phyloP scores from a whole-genome alignment of 2,113 vertebrate genomes.

The Thymallus thymallus region DNA sequence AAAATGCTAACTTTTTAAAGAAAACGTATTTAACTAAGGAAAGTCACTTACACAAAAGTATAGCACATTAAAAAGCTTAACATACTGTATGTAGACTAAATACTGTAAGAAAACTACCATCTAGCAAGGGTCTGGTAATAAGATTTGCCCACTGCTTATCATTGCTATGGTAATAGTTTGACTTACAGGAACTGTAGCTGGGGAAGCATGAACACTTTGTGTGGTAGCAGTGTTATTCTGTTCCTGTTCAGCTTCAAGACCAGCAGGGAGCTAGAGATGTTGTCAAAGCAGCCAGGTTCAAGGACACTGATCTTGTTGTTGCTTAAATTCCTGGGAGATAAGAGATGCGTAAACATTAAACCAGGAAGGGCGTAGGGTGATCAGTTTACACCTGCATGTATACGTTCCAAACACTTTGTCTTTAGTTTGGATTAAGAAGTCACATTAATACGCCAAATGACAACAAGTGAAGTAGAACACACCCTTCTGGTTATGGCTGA shows the following conservation, averaged over 20 bases:
- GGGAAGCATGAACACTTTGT: slow-evolving; percentile 90
- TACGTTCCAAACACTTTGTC: too few species aligned
- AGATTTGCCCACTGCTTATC: neutral
- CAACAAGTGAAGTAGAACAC: too few species aligned
- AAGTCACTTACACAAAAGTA: neutral
- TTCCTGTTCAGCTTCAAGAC: slow-evolving; percentile 94
- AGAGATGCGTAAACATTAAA: slow-evolving; percentile 40
- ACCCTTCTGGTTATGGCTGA: too few species aligned
- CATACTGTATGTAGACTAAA: slow-evolving; percentile 1
- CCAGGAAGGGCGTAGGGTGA: neutral
- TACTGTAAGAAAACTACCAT: neutral
- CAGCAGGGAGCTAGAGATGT: slow-evolving; percentile 88
- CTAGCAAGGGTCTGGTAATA: neutral
- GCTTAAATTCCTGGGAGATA: slow-evolving; percentile 85
- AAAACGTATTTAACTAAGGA: neutral
- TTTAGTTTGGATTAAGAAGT: too few species aligned
- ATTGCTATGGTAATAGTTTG: neutral
- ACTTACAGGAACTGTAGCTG: slow-evolving; percentile 93
- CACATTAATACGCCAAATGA: too few species aligned
- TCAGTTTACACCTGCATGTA: too few species aligned
- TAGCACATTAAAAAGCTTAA: neutral
- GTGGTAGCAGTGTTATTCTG: slow-evolving; percentile 82
- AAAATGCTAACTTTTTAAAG: neutral
- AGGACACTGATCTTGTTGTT: slow-evolving; percentile 91
- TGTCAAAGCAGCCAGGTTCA: slow-evolving; percentile 94